These are phyloP conservation scores for Pollenia angustigena DNA, from an alignment of 2,888 invertebrate genomes.

Conservation along the genomic window DNA sequence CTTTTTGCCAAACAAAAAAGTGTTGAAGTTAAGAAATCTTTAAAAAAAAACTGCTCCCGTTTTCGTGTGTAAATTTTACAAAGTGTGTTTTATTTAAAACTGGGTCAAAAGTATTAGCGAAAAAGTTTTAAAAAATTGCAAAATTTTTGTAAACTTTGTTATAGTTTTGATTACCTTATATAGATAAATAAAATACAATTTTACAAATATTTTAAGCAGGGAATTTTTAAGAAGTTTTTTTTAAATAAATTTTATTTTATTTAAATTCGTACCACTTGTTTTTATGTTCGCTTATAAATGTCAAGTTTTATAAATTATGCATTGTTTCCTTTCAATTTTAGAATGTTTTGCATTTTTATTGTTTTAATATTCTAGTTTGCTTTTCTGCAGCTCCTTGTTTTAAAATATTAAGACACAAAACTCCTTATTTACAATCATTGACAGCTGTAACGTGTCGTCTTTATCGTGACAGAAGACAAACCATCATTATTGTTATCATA, in stretches of 20 bases:
- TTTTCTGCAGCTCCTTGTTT: neutral
- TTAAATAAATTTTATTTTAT: neutral
- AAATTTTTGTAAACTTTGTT: constrained; percentile 20
- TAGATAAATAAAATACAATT: constrained; percentile 18
- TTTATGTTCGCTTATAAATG: constrained; percentile 30
- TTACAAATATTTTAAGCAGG: too few relatives aligned
- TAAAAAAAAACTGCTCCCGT: constrained; percentile 61
- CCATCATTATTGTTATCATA: constrained; percentile 57
- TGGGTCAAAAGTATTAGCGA: constrained; percentile 61
- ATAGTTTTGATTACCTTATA: constrained; percentile 37
- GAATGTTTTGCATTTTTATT: neutral
- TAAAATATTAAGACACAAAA: constrained; percentile 69
- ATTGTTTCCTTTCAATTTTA: constrained; percentile 49
- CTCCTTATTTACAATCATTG: constrained; percentile 71
- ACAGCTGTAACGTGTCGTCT: constrained; percentile 74
- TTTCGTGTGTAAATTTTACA: constrained; percentile 45
- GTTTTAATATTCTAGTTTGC: neutral
- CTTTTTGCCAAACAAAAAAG: constrained; percentile 62
- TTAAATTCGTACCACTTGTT: neutral
- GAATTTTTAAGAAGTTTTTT: neutral
- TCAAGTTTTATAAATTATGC: constrained; percentile 44
- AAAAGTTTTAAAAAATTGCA: neutral
- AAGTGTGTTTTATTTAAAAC: constrained; percentile 44
- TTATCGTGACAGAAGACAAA: constrained; percentile 74
- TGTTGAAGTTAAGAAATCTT: constrained; percentile 65